Base-by-base conservation (phyloP, 2,113 vertebrate species). In the Proterorhinus semilunaris region DNA sequence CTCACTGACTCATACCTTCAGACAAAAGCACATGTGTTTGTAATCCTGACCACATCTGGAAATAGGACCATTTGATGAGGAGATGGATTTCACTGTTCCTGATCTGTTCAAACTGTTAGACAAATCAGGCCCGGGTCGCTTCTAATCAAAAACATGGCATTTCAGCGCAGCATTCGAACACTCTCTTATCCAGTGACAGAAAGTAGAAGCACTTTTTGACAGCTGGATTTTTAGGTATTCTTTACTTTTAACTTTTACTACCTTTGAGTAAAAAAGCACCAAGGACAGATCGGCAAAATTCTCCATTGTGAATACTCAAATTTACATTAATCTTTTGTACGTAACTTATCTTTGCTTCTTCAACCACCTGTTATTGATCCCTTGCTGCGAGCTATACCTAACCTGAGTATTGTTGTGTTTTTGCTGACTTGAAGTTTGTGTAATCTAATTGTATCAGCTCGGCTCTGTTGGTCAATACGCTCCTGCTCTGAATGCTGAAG, bases 341-440 rank as follows among this genome's bases (percentile, higher is more conserved):
- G 4, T 36, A 36, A 36, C 27, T 36, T 36, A 36, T 3, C 27
- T 3, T 36, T 36, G 27, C 4, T 36, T 36, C 27, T 36, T 36
- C 27, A 36, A 36, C 75, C 80, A 75, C 80, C 73, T 80, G 65
- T 36, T 82, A 88, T 90, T 10, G 84, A 90, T 86, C 67, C 11
- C 4, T 62, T 62, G 15, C 27, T 21, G 21, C 21, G 1, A 21
- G 21, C 2, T 81, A 52, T 72, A 48, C 51, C 68, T 62, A 27
- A 73, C 81, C 52, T 68, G 67, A 72, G 51, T 50, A 15, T 65
- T 6, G 48, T 59, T 58, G 66, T 72, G 78, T 79, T 57, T 76
- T 51, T 57, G 36, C 66, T 58, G 55, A 62, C 47, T 62, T 81
- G 78, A 79, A 69, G 83, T 79, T 82, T 88, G 74, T 81, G 48